These are phyloP conservation scores for Formica aserva DNA, from an alignment of 2,888 invertebrate species.

Conservation along the genomic window DNA sequence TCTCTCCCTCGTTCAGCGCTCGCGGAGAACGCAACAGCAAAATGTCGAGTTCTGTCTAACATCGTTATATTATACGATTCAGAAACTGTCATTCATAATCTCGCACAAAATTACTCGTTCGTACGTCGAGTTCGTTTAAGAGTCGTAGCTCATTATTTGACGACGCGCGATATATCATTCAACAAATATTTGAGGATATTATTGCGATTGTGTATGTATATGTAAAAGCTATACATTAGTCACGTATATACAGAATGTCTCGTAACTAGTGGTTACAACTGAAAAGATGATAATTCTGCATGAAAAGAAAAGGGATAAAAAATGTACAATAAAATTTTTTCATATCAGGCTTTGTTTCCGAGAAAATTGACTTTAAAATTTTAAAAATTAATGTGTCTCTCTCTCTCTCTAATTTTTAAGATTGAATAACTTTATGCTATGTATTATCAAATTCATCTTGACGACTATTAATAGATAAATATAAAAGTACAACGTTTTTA, in stretches of 20 bases:
- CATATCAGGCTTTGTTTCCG: neutral
- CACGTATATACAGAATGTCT: slow-evolving; percentile 12
- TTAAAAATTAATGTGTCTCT: neutral
- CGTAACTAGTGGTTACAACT: neutral
- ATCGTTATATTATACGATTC: neutral
- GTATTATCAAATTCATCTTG: neutral
- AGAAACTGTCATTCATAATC: slow-evolving; percentile 27
- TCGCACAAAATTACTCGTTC: slow-evolving; percentile 5
- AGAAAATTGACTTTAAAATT: neutral
- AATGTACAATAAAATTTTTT: neutral
- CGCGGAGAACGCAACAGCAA: neutral
- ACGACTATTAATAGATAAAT: neutral
- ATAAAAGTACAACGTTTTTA: neutral
- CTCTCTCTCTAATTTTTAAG: neutral
- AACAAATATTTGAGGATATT: slow-evolving; percentile 37
- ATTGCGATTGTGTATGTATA: slow-evolving; percentile 25
- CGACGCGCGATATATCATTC: slow-evolving; percentile 29
- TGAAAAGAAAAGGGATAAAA: neutral
- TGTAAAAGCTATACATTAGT: slow-evolving; percentile 16
- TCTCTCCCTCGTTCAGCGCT: neutral
- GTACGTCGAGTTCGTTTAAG: slow-evolving; percentile 1
- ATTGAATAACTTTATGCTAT: neutral
- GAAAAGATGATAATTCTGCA: neutral
- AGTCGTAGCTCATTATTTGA: neutral
- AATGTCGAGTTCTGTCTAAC: slow-evolving; percentile 14